Conservation (phyloP, 2,113 vertebrate species). For the Trematocara macrostoma region DNA sequence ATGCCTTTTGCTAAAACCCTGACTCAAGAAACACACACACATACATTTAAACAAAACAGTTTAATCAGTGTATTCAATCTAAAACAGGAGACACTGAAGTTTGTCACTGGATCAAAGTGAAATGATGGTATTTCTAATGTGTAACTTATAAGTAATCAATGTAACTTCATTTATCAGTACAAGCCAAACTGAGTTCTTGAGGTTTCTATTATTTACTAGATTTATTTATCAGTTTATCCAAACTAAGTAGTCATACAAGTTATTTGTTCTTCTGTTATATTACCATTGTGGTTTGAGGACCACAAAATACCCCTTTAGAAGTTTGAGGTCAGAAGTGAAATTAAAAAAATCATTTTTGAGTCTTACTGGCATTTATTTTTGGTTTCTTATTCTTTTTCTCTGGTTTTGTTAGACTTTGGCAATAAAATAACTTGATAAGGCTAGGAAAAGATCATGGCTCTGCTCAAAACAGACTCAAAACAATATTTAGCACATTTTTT, state of each 20-base stretch:
- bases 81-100: neutral
- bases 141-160: neutral
- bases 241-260: neutral
- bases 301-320: neutral
- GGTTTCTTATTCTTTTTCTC: neutral
- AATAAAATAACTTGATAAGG: neutral
- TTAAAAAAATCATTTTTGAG: neutral
- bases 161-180: neutral
- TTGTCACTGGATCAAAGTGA: neutral
- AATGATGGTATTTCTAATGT: neutral
- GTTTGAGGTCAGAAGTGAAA: neutral
- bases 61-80: neutral
- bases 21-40: neutral
- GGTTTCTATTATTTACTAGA: neutral
- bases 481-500: neutral
- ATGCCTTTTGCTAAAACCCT: fast-evolving
- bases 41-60: neutral
- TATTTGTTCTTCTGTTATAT: neutral
- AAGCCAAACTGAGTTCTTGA: neutral
- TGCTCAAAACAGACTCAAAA: neutral
- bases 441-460: neutral
- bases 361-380: neutral
- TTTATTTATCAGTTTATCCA: neutral
- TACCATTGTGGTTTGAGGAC: neutral
- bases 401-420: neutral